phyloP scores from a whole-genome alignment of 2,113 vertebrate genomes.

The Sebastes fasciatus region DNA sequence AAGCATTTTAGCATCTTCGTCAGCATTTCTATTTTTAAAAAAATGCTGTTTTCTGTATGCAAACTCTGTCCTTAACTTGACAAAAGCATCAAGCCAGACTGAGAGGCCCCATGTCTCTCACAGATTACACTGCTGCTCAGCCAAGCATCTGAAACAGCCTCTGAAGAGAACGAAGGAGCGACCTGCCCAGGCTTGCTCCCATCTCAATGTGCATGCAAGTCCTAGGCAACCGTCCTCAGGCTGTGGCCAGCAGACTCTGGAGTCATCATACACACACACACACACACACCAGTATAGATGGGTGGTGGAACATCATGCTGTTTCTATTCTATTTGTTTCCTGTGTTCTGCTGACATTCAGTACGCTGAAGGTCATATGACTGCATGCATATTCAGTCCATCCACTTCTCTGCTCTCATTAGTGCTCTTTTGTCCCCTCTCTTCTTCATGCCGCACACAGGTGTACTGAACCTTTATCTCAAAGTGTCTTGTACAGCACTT shows the following conservation, averaged over 20 bases:
- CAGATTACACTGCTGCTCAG: constrained; percentile 51
- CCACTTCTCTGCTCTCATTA: constrained; percentile 17
- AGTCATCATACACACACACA: constrained; percentile 6
- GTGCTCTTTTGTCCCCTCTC: constrained; percentile 31
- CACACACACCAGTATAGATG: neutral
- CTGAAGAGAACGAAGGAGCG: constrained; percentile 40
- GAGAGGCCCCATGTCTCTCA: constrained; percentile 39
- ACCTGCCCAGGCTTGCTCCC: constrained; percentile 71
- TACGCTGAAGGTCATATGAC: constrained; percentile 9
- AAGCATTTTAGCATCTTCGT: constrained; percentile 10
- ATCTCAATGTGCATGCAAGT: constrained; percentile 52
- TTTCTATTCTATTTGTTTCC: constrained; percentile 4
- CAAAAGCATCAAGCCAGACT: constrained; percentile 45
- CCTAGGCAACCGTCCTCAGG: constrained; percentile 57
- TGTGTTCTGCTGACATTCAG: constrained; percentile 35
- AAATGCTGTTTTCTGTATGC: neutral
- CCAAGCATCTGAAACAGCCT: constrained; percentile 53
- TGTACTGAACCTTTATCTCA: constrained; percentile 65
- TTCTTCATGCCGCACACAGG: constrained; percentile 44
- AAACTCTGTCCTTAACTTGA: constrained; percentile 29
- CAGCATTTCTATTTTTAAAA: constrained; percentile 12
- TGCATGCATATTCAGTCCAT: neutral
- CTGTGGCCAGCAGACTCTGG: constrained; percentile 34
- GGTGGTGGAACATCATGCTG: constrained; percentile 39
- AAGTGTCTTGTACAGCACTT: constrained; percentile 74